Conservation (phyloP, 2,113 vertebrate species). For the Hystrix brachyura region DNA sequence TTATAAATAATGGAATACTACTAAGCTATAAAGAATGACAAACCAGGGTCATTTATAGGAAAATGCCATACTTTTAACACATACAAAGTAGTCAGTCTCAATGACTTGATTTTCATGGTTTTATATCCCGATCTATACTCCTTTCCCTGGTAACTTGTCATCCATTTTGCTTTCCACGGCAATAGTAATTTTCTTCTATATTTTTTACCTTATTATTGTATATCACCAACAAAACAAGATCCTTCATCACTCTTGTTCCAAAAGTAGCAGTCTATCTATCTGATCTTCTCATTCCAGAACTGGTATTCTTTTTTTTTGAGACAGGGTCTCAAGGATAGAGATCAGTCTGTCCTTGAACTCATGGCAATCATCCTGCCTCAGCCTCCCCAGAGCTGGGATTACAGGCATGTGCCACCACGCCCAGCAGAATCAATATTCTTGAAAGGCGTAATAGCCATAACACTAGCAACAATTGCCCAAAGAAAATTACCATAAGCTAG, state of each 20-base stretch:
- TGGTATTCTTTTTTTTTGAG: too few species aligned
- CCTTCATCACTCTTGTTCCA: not conserved
- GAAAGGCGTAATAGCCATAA: not conserved
- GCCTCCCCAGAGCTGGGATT: too few species aligned
- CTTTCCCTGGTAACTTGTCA: not conserved
- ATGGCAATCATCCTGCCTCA: too few species aligned
- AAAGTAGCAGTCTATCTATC: not conserved
- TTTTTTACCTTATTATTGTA: conserved; percentile 4
- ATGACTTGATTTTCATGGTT: not conserved
- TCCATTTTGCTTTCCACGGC: not conserved
- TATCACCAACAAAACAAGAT: not conserved
- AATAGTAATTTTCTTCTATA: conserved; percentile 34
- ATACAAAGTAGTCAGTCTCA: not conserved
- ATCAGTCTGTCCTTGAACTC: too few species aligned
- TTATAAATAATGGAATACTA: too few species aligned
- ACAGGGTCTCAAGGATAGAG: too few species aligned
- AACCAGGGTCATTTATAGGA: too few species aligned
- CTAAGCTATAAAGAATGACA: too few species aligned
- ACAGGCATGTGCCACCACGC: too few species aligned
- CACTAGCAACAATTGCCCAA: not conserved
- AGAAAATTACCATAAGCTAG: conserved; percentile 14
- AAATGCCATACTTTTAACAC: not conserved
- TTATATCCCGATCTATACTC: not conserved
- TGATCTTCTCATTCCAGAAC: not conserved
- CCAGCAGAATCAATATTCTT: conserved; percentile 17